Conservation (phyloP, 2,888 invertebrate genomes). For the Glaucopsyche alexis region DNA sequence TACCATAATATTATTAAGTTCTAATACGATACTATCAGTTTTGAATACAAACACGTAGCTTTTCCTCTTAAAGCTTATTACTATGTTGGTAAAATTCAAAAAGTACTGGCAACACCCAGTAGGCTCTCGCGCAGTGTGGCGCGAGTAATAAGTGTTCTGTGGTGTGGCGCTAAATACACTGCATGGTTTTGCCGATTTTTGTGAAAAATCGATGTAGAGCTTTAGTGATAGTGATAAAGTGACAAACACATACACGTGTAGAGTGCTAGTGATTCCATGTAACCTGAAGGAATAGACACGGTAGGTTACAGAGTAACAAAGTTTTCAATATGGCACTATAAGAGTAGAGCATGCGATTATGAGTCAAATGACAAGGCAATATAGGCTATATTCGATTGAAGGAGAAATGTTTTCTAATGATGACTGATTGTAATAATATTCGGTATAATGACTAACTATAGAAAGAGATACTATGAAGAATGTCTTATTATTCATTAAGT, state of each 20-base stretch:
- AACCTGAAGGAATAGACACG: constrained; percentile 32
- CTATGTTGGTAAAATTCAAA: neutral
- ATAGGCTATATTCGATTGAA: constrained; percentile 35
- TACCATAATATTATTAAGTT: no score
- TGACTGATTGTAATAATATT: constrained; percentile 37
- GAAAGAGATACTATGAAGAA: neutral
- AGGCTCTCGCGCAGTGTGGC: constrained; percentile 61
- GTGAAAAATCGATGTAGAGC: constrained; percentile 59
- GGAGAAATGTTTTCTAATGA: constrained; percentile 33
- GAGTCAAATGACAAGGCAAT: constrained; percentile 33
- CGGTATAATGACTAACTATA: constrained; percentile 35
- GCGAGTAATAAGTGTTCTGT: no score
- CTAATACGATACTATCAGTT: no score
- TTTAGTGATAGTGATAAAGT: constrained; percentile 62
- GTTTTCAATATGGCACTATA: constrained; percentile 16
- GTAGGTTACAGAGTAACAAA: constrained; percentile 36
- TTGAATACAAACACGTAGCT: no score
- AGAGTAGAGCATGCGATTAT: constrained; percentile 34
- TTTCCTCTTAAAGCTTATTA: no score
- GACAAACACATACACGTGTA: constrained; percentile 19
- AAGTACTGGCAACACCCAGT: neutral
- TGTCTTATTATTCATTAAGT: neutral
- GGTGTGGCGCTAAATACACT: constrained; percentile 54
- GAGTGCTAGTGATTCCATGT: constrained; percentile 2
- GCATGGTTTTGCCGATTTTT: constrained; percentile 58